A percentile compares a stretch with the other conserved stretches of the same genome.
phyloP scores from a whole-genome alignment of 2,113 vertebrate species.

The Clupea harengus region DNA sequence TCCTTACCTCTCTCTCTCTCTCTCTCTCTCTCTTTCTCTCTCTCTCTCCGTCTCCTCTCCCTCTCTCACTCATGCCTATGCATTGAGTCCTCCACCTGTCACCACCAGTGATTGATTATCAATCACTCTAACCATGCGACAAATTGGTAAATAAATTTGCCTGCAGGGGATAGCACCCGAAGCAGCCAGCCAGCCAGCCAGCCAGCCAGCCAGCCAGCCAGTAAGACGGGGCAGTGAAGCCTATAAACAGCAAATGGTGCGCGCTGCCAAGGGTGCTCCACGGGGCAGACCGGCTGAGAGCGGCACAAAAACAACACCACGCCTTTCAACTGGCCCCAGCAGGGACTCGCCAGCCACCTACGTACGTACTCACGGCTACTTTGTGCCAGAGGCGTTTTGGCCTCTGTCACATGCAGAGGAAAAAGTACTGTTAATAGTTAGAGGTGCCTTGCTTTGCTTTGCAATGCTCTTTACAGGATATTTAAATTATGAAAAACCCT shows the following conservation, averaged over 20 bases:
- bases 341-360: neutral
- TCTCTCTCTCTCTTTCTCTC: neutral
- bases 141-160: slow-evolving; percentile 61
- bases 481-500: too few relatives aligned
- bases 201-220: slow-evolving; percentile 28
- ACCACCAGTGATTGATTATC: slow-evolving; percentile 62
- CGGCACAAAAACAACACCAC: neutral
- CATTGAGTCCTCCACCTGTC: slow-evolving; percentile 52
- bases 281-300: neutral
- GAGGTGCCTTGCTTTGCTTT: neutral
- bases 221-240: slow-evolving; percentile 52
- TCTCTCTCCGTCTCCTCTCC: neutral
- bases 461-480: too few relatives aligned
- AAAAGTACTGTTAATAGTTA: neutral
- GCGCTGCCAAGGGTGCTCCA: slow-evolving; percentile 21
- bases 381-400: neutral
- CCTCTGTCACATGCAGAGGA: neutral
- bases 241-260: slow-evolving; percentile 59
- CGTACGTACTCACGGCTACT: neutral
- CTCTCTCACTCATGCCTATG: neutral
- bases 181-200: slow-evolving; percentile 42
- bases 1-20: neutral
- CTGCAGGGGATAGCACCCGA: slow-evolving; percentile 33
- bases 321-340: neutral
- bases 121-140: slow-evolving; percentile 55